phyloP scores from a whole-genome alignment of 2,797 vertebrate species.

The Clarias fuscus region DNA sequence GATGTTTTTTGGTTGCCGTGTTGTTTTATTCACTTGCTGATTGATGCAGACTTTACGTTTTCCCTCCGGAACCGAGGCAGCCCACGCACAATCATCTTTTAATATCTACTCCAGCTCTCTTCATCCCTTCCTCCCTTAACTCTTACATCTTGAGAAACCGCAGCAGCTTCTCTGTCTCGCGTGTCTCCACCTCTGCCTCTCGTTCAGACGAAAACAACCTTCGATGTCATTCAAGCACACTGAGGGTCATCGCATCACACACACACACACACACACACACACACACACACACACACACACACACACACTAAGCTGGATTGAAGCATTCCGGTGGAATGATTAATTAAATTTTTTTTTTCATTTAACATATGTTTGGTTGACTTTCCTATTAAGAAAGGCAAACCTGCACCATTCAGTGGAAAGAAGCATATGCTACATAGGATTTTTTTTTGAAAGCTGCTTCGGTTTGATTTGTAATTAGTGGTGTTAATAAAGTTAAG shows the following conservation, averaged over 20 bases:
- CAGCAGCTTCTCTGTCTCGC: neutral
- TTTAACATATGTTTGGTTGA: neutral
- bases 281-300: neutral
- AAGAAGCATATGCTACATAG: neutral
- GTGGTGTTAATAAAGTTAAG: neutral
- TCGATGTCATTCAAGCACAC: neutral
- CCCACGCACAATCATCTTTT: conserved; percentile 78
- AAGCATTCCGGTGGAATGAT: neutral
- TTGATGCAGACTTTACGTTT: conserved; percentile 73
- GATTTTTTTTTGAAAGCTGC: neutral
- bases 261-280: neutral
- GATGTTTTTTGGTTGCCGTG: conserved; percentile 36
- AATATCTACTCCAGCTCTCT: conserved; percentile 72
- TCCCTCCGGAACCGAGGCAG: conserved; percentile 68
- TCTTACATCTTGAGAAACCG: conserved; percentile 15
- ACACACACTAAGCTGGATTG: neutral
- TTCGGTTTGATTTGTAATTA: neutral
- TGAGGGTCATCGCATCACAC: conserved; percentile 4
- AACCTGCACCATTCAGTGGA: neutral
- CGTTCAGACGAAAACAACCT: conserved; percentile 18
- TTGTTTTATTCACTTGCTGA: conserved; percentile 68
- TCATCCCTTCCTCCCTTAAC: conserved; percentile 25
- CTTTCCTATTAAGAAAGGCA: neutral
- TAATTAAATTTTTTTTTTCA: neutral
- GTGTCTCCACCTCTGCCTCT: conserved; percentile 25